phyloP scores from a whole-genome alignment of 2,113 vertebrate genomes.

The Ivindomyrus marchei region DNA sequence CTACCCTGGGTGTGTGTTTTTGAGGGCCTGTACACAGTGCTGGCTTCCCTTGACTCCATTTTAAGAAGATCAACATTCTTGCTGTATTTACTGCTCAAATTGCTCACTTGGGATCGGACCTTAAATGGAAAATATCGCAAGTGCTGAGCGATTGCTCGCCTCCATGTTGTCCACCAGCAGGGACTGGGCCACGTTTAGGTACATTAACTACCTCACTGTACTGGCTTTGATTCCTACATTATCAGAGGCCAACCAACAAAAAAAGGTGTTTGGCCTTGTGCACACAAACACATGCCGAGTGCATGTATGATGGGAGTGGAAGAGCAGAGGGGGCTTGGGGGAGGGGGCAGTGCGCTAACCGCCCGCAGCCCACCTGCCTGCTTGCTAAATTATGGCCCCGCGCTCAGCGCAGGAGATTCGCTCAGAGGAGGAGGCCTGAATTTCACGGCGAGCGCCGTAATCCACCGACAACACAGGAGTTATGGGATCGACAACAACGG shows the following conservation, averaged over 20 bases:
- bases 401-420: neutral
- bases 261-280: neutral
- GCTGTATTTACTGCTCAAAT: slow-evolving; percentile 45
- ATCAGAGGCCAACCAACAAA: neutral
- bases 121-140: neutral
- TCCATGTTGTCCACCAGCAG: neutral
- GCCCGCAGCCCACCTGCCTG: slow-evolving; percentile 2
- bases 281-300: neutral
- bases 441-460: neutral
- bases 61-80: slow-evolving; percentile 62
- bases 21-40: slow-evolving; percentile 28
- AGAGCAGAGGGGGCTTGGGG: neutral
- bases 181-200: neutral
- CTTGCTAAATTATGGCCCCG: slow-evolving; percentile 2
- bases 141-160: neutral
- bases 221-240: neutral
- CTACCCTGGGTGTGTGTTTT: neutral
- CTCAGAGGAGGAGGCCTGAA: neutral
- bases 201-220: neutral
- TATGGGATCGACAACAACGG: neutral
- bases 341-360: neutral
- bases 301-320: neutral
- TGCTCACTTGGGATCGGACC: slow-evolving; percentile 6
- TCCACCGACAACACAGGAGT: neutral
- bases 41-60: slow-evolving; percentile 36